Conservation (phyloP, 2,888 invertebrate genomes). For the Sinopyrophorus schimmeli region DNA sequence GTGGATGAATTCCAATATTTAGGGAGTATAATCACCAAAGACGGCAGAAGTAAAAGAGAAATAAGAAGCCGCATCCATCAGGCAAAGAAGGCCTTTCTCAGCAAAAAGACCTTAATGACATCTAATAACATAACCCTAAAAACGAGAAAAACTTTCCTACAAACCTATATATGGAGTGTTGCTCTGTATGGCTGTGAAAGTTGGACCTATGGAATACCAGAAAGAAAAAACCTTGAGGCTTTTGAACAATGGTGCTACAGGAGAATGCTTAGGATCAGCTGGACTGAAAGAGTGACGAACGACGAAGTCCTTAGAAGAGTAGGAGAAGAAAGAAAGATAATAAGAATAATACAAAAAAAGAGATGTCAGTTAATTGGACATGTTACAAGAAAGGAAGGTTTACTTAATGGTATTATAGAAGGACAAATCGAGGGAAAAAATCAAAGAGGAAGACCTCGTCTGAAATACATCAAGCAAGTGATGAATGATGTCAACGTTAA, state of each 20-base stretch:
- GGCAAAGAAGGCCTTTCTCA: conserved; percentile 2
- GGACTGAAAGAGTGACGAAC: conserved; percentile 1
- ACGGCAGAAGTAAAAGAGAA: conserved; percentile 5
- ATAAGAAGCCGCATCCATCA: conserved; percentile 1
- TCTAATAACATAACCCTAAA: neutral
- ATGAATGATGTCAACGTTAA: neutral
- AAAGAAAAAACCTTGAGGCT: neutral
- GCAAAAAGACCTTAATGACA: conserved; percentile 3
- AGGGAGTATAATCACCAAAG: conserved; percentile 1
- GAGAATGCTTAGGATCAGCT: conserved; percentile 1
- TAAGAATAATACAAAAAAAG: conserved; percentile 1
- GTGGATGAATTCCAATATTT: conserved; percentile 2
- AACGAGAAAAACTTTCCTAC: too few relatives aligned
- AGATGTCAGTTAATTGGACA: neutral
- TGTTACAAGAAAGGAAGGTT: neutral
- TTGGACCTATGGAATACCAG: neutral
- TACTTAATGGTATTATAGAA: neutral
- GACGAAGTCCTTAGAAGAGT: conserved; percentile 2
- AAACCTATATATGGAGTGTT: too few relatives aligned
- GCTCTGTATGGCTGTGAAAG: conserved; percentile 1
- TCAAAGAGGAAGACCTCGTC: neutral
- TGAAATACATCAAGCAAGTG: conserved; percentile 1
- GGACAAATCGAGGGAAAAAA: neutral
- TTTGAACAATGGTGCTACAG: conserved; percentile 6
- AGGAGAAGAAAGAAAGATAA: neutral